Evolutionary conservation across 35 echinoderm and acorn worm genomes (phyloP).

Genomic region (Lytechinus pictus): DNA sequence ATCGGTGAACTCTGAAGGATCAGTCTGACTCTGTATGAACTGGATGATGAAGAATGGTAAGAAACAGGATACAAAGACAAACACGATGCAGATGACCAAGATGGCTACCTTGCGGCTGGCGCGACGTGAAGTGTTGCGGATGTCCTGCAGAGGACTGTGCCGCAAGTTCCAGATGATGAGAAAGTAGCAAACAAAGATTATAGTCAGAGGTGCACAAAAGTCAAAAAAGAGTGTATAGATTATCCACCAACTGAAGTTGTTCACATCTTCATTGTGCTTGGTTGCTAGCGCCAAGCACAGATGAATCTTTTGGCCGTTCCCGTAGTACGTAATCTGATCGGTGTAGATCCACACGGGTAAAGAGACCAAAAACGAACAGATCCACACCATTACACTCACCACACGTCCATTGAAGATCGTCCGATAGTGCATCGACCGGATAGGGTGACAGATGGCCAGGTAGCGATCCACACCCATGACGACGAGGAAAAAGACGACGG

Average conservation of each 20-base stretch:
- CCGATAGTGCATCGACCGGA: constrained; percentile 86
- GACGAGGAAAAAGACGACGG: constrained; percentile 81
- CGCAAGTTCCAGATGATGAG: constrained; percentile 80
- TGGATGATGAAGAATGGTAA: constrained; percentile 86
- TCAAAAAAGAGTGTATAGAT: constrained; percentile 82
- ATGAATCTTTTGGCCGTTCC: not conserved
- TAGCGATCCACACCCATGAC: constrained; percentile 93
- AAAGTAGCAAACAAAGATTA: constrained; percentile 83
- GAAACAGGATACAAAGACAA: constrained; percentile 85
- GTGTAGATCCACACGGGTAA: constrained; percentile 90
- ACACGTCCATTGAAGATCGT: constrained; percentile 74
- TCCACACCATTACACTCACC: constrained; percentile 69
- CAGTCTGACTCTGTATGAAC: constrained; percentile 38
- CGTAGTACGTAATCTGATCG: not conserved
- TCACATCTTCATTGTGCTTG: not conserved
- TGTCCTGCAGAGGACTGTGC: constrained; percentile 65
- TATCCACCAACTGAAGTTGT: constrained; percentile 63
- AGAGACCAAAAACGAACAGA: constrained; percentile 56
- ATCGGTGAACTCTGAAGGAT: not conserved
- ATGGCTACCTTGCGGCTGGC: constrained; percentile 73
- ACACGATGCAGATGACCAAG: constrained; percentile 83
- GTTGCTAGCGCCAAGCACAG: constrained; percentile 32
- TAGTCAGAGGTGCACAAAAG: constrained; percentile 75
- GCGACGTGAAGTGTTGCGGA: constrained; percentile 75
- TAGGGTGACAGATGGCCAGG: constrained; percentile 85